A percentile compares a stretch with the other conserved stretches of the same genome.
Evolutionary conservation across 1,140 invertebrate genomes (phyloP).

Genomic region (Drosophila jambulina): DNA sequence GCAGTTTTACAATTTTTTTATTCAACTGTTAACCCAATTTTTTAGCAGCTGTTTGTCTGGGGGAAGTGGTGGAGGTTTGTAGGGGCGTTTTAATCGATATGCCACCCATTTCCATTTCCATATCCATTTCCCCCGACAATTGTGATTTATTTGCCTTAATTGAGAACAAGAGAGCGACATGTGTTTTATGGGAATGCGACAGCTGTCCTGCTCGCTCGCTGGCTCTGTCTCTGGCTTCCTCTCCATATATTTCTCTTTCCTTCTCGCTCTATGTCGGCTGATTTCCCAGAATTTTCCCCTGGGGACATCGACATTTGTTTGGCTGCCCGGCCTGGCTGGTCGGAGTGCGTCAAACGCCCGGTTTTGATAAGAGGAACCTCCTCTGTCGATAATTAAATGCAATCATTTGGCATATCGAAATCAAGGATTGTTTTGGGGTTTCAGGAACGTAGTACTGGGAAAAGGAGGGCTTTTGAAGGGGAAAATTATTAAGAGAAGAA

Average conservation of each 20-base stretch:
- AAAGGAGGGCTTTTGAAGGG: background rate
- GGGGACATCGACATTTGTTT: conserved; percentile 52
- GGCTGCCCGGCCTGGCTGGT: conserved; percentile 10
- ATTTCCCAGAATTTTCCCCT: conserved; percentile 23
- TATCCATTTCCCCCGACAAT: conserved; percentile 25
- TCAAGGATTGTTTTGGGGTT: conserved; percentile 7
- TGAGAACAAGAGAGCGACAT: conserved; percentile 51
- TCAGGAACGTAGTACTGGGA: background rate
- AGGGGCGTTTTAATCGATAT: conserved; percentile 36
- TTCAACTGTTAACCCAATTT: conserved; percentile 63
- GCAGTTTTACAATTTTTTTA: conserved; percentile 37
- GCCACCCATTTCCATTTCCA: conserved; percentile 24
- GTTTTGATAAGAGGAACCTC: conserved; percentile 42
- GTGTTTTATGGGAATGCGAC: conserved; percentile 47
- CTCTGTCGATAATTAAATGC: conserved; percentile 68
- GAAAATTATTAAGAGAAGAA: background rate
- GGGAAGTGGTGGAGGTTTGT: background rate
- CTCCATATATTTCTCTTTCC: background rate
- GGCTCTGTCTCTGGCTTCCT: background rate
- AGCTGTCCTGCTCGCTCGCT: conserved; percentile 17
- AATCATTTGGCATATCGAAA: conserved; percentile 55
- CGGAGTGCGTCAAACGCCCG: conserved; percentile 35
- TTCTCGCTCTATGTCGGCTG: background rate
- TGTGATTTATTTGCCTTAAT: conserved; percentile 57
- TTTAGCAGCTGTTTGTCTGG: conserved; percentile 32